phyloP scores from a whole-genome alignment of 2,888 invertebrate species.

The Formica aserva region DNA sequence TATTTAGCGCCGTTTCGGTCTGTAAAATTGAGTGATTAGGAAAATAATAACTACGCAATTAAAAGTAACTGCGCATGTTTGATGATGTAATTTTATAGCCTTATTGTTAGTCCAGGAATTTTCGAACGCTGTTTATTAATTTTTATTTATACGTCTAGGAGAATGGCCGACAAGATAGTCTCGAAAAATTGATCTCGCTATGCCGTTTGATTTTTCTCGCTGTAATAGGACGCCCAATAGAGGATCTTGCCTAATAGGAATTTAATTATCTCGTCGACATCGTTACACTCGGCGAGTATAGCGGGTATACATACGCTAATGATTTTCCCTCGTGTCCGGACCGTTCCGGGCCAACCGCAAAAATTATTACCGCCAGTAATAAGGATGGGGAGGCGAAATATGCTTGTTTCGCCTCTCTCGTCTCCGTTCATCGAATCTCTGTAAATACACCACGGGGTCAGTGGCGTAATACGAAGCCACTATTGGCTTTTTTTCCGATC shows the following conservation, averaged over 20 bases:
- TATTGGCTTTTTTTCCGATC: constrained; percentile 66
- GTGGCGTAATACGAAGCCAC: constrained; percentile 35
- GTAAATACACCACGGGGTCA: not conserved
- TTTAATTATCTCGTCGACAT: constrained; percentile 80
- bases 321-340: constrained; percentile 63
- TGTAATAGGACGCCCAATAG: constrained; percentile 67
- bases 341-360: constrained; percentile 32
- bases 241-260: constrained; percentile 77
- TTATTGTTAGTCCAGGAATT: not conserved
- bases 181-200: not conserved
- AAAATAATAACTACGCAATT: constrained; percentile 8
- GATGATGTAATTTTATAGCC: constrained; percentile 2
- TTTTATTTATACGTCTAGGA: not conserved
- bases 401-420: not conserved
- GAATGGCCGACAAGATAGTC: not conserved
- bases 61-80: not conserved
- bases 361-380: constrained; percentile 57
- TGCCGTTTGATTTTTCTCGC: not conserved
- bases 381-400: constrained; percentile 14
- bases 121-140: not conserved
- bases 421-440: constrained; percentile 9
- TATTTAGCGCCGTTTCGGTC: constrained; percentile 16
- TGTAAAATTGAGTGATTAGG: constrained; percentile 26
- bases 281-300: constrained; percentile 55
- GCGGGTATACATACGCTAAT: constrained; percentile 68